These are phyloP conservation scores for Malthinus seriepunctatus DNA, from an alignment of 2,888 invertebrate species.

Conservation along the genomic window DNA sequence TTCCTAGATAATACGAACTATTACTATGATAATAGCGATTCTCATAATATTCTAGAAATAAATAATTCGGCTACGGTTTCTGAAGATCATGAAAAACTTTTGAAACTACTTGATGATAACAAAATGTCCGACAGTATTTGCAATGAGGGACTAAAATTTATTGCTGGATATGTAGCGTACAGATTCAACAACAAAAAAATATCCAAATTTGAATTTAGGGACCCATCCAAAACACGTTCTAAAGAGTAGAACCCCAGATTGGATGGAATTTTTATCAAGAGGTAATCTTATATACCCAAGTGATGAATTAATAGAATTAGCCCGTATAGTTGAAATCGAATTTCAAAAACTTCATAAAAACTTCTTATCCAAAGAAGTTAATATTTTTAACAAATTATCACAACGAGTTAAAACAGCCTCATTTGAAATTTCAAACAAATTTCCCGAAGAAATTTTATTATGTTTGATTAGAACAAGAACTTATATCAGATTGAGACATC, in stretches of 20 bases:
- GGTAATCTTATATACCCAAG: conserved; percentile 22
- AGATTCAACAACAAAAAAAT: conserved; percentile 1
- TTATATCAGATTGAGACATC: conserved; percentile 8
- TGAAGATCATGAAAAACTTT: conserved; percentile 2
- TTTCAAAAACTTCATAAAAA: conserved; percentile 16
- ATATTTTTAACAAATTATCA: neutral
- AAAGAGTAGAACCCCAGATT: conserved; percentile 7
- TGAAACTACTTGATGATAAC: neutral
- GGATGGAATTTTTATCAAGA: conserved; percentile 26
- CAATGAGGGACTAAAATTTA: conserved; percentile 1
- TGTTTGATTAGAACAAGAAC: conserved; percentile 14
- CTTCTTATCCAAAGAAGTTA: neutral
- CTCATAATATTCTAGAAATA: neutral
- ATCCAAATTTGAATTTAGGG: conserved; percentile 10
- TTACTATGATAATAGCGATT: neutral
- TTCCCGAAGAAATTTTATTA: conserved; percentile 6
- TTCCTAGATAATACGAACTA: neutral
- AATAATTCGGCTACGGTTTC: neutral
- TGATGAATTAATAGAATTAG: conserved; percentile 6
- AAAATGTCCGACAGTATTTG: conserved; percentile 4
- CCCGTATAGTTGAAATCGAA: conserved; percentile 10
- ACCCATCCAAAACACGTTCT: conserved; percentile 1
- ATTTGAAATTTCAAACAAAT: conserved; percentile 10
- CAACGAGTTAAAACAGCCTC: neutral
- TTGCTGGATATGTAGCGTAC: neutral